phyloP scores from a whole-genome alignment of 2,797 vertebrate genomes.

The Miichthys miiuy region DNA sequence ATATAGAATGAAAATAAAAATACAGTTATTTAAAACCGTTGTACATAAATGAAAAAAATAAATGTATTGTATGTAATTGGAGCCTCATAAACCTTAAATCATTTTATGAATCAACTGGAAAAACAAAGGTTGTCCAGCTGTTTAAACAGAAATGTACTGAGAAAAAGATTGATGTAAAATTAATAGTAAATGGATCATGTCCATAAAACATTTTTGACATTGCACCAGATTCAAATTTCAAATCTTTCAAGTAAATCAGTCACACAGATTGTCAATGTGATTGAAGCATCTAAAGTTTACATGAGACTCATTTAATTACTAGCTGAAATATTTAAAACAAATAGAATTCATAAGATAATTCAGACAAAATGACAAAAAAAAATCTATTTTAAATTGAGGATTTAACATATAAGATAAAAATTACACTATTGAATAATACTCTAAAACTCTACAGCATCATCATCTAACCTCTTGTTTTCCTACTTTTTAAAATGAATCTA shows the following conservation, averaged over 20 bases:
- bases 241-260: constrained; percentile 53
- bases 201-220: constrained; percentile 17
- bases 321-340: not conserved
- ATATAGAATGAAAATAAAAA: not conserved
- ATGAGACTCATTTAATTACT: constrained; percentile 33
- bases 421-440: constrained; percentile 13
- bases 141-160: not conserved
- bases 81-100: not conserved
- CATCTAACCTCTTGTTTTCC: not conserved
- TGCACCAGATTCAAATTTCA: constrained; percentile 5
- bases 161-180: not conserved
- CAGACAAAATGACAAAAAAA: not conserved
- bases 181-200: not conserved
- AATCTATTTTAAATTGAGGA: not conserved
- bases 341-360: not conserved
- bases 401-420: constrained; percentile 6
- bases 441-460: not conserved
- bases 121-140: not conserved
- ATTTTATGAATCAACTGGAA: not conserved
- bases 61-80: too few species aligned
- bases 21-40: constrained; percentile 8
- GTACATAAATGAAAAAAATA: too few species aligned
- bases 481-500: constrained; percentile 10
- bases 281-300: constrained; percentile 28
- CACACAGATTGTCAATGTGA: constrained; percentile 62